Conservation (phyloP, 2,888 invertebrate genomes). For the Drosophila villosipedis region DNA sequence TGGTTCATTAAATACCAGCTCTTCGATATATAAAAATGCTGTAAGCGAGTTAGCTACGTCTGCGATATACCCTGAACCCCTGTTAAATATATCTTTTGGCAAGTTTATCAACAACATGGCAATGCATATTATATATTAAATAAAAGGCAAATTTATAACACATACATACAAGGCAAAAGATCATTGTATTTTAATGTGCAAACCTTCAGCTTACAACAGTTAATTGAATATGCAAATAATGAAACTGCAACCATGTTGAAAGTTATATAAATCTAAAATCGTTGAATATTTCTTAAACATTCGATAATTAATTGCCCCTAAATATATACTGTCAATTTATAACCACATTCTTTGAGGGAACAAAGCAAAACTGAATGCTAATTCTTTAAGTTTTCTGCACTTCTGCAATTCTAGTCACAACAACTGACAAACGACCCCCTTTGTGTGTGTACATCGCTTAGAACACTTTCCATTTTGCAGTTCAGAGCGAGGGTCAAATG, state of each 20-base stretch:
- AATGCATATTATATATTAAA: background rate
- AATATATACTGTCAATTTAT: background rate
- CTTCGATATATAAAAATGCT: background rate
- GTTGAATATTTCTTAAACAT: background rate
- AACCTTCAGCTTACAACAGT: background rate
- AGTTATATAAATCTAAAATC: background rate
- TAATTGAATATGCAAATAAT: background rate
- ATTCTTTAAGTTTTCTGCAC: background rate
- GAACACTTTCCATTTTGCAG: constrained; percentile 57
- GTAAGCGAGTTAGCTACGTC: background rate
- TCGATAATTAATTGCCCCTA: background rate
- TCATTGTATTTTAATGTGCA: background rate
- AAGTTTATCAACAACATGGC: background rate
- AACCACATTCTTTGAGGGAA: background rate
- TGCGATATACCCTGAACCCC: background rate
- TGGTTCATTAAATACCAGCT: background rate
- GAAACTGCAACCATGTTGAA: background rate
- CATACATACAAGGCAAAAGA: background rate
- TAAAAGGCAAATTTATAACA: background rate
- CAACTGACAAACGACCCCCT: background rate
- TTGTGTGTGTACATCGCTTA: constrained; percentile 2
- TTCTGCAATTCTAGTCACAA: background rate
- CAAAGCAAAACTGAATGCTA: background rate
- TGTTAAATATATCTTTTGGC: background rate
- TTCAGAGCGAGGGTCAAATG: constrained; percentile 5